A percentile compares a stretch with the other conserved stretches of the same genome.
These are phyloP conservation scores for Lutjanus erythropterus DNA, from an alignment of 2,113 vertebrate species.

Conservation along the genomic window DNA sequence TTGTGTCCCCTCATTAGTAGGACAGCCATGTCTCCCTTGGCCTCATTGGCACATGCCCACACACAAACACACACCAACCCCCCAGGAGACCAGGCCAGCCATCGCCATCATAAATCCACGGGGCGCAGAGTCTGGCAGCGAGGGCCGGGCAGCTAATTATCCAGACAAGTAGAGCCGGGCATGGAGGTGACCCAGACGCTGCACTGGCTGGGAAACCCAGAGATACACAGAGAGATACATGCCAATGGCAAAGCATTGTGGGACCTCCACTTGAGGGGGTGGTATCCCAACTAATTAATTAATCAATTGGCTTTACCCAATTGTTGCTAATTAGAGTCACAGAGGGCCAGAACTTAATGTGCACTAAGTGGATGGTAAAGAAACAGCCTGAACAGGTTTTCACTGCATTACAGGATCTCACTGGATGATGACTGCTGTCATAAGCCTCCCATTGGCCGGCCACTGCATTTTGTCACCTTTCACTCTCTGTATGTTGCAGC, in stretches of 20 bases:
- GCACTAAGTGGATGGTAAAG: neutral
- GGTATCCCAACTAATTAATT: constrained; percentile 23
- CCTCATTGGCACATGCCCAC: constrained; percentile 60
- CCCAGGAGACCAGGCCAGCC: constrained; percentile 61
- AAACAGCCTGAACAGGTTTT: neutral
- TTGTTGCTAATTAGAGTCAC: constrained; percentile 39
- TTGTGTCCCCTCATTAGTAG: constrained; percentile 83
- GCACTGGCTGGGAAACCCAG: constrained; percentile 40
- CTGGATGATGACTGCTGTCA: neutral
- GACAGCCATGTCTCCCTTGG: constrained; percentile 67
- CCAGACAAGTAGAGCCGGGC: constrained; percentile 72
- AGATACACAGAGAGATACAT: constrained; percentile 35
- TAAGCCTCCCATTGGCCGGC: neutral
- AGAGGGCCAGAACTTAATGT: neutral
- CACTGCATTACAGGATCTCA: neutral
- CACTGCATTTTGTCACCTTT: neutral
- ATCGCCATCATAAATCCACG: constrained; percentile 74
- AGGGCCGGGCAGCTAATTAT: constrained; percentile 81
- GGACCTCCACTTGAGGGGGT: neutral
- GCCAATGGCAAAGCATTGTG: constrained; percentile 19
- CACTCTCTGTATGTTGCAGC: neutral
- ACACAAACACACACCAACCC: constrained; percentile 52
- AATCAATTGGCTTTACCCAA: constrained; percentile 36
- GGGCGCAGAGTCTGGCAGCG: constrained; percentile 62
- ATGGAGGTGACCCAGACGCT: constrained; percentile 75